Conservation (phyloP, 1,140 invertebrate genomes). For the Cotesia typhae region DNA sequence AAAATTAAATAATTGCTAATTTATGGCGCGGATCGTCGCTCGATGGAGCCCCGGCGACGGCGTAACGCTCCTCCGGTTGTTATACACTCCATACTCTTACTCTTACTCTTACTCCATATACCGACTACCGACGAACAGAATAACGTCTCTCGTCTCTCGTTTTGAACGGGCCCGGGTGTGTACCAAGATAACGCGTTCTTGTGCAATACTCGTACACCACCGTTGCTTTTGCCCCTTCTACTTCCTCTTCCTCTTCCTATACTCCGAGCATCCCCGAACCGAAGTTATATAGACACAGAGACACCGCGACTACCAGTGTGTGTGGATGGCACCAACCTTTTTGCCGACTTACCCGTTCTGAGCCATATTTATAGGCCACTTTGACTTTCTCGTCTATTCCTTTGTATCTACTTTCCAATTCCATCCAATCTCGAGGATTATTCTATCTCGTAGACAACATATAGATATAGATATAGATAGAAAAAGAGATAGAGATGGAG, state of each 20-base stretch:
- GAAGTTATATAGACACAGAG: too few relatives aligned
- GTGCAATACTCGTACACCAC: slow-evolving; percentile 28
- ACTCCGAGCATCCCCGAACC: neutral
- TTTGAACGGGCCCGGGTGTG: slow-evolving; percentile 28
- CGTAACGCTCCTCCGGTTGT: slow-evolving; percentile 2
- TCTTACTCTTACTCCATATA: too few relatives aligned
- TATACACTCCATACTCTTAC: neutral
- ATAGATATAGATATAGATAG: neutral
- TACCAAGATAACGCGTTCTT: slow-evolving; percentile 43
- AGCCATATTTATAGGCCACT: slow-evolving; percentile 38
- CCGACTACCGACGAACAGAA: neutral
- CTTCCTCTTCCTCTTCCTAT: slow-evolving; percentile 26
- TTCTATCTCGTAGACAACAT: slow-evolving; percentile 5
- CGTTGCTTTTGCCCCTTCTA: neutral
- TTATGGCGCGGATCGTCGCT: slow-evolving; percentile 63
- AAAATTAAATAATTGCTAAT: slow-evolving; percentile 69
- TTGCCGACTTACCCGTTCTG: slow-evolving; percentile 33
- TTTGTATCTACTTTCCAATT: slow-evolving; percentile 37
- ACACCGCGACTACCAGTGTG: neutral
- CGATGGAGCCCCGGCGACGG: slow-evolving; percentile 39
- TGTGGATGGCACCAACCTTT: slow-evolving; percentile 25
- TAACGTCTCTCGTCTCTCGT: slow-evolving; percentile 9
- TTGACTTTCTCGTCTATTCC: slow-evolving; percentile 37
- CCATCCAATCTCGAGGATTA: slow-evolving; percentile 30
- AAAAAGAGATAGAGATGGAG: too few relatives aligned